A percentile compares a stretch with the other conserved stretches of the same genome.
Evolutionary conservation across 2,797 vertebrate species (phyloP).

Genomic region (Anolis apletophallus): DNA sequence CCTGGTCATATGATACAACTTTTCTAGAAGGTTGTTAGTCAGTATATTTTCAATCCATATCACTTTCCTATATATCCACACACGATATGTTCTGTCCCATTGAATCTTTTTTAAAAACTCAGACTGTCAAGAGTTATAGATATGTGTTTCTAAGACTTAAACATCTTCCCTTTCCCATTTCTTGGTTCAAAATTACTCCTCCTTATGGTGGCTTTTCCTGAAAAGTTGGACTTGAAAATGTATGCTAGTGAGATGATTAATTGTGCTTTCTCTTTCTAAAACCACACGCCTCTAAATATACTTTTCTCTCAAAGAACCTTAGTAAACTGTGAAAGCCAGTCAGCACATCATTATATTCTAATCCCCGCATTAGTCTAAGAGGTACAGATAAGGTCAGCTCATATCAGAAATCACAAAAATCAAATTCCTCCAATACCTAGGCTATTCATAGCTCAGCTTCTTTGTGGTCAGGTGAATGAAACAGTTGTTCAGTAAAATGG

Average conservation of each 20-base stretch:
- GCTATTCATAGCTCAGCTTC: no score
- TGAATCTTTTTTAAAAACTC: no score
- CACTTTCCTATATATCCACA: background rate
- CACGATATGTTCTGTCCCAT: background rate
- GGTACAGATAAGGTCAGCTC: background rate
- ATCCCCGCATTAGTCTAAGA: background rate
- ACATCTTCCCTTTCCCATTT: background rate
- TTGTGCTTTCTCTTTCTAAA: background rate
- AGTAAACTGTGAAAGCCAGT: no score
- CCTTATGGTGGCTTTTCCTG: background rate
- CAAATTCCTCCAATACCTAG: background rate
- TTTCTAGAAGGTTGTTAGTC: background rate
- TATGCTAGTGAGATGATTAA: background rate
- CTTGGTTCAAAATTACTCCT: background rate
- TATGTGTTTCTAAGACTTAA: background rate
- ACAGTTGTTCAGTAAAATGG: background rate
- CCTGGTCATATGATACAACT: background rate
- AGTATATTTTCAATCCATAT: background rate
- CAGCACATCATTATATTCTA: background rate
- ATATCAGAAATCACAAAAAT: background rate
- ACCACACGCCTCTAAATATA: background rate
- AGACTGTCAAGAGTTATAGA: no score
- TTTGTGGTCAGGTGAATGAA: background rate
- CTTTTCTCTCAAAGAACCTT: background rate
- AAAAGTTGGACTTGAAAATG: background rate